phyloP scores from a whole-genome alignment of 2,113 vertebrate genomes.

The Gymnobelideus leadbeateri region DNA sequence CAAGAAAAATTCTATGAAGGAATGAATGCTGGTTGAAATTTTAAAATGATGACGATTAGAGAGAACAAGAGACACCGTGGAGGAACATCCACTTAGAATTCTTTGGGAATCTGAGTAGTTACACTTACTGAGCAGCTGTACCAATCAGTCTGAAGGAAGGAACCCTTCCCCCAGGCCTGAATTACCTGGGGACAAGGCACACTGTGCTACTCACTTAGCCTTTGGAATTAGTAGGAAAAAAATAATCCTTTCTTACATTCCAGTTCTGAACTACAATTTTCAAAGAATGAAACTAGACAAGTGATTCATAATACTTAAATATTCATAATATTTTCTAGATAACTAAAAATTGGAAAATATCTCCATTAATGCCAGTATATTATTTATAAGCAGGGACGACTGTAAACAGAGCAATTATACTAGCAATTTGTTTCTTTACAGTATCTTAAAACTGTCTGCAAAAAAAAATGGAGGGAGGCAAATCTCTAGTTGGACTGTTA shows the following conservation, averaged over 20 bases:
- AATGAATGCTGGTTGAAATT: conserved; percentile 54
- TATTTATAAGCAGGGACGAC: not conserved
- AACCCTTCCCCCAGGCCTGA: conserved; percentile 73
- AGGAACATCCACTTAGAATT: conserved; percentile 67
- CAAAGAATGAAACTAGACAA: conserved; percentile 55
- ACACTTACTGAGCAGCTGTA: conserved; percentile 74
- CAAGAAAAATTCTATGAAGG: conserved; percentile 39
- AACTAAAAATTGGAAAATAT: conserved; percentile 59
- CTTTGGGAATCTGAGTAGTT: conserved; percentile 73
- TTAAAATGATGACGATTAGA: conserved; percentile 61
- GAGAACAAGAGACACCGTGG: conserved; percentile 60
- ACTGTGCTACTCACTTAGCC: conserved; percentile 57
- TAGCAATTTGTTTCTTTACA: conserved; percentile 32
- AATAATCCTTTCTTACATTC: conserved; percentile 50
- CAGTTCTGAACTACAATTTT: conserved; percentile 47
- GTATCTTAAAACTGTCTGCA: conserved; percentile 15
- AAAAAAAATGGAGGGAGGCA: not conserved
- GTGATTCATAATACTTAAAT: conserved; percentile 52
- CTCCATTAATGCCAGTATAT: not conserved
- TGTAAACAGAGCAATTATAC: not conserved
- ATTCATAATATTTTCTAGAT: not conserved
- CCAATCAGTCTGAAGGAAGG: conserved; percentile 74
- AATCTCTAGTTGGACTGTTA: conserved; percentile 13
- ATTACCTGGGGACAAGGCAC: conserved; percentile 68
- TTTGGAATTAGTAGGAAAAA: conserved; percentile 57